phyloP scores from a whole-genome alignment of 1,140 invertebrate species.

The Phocides pigmalion region DNA sequence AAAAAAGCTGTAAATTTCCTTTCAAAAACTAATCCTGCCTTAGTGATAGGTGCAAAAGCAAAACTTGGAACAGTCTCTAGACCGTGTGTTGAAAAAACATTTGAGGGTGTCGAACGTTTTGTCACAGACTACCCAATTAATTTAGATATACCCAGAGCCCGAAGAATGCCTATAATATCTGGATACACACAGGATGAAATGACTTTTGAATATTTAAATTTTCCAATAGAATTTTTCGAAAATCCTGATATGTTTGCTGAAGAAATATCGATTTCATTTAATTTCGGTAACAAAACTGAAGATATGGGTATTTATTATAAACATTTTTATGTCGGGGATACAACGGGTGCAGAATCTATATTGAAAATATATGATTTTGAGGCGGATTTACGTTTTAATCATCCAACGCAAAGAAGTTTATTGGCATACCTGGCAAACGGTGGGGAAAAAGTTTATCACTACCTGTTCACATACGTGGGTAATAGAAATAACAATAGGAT shows the following conservation, averaged over 20 bases:
- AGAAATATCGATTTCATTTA: not conserved
- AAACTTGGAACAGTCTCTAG: not conserved
- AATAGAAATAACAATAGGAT: not conserved
- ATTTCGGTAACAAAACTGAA: not conserved
- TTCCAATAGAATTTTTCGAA: not conserved
- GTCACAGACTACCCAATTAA: not conserved
- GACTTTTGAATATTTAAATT: not conserved
- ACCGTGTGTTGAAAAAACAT: not conserved
- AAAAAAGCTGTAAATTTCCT: slow-evolving; percentile 14
- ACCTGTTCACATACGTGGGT: slow-evolving; percentile 7
- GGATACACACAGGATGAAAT: not conserved
- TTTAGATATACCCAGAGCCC: not conserved
- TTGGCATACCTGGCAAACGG: not conserved
- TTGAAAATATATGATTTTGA: slow-evolving; percentile 14
- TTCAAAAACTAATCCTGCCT: not conserved
- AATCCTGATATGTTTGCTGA: not conserved
- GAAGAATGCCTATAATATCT: not conserved
- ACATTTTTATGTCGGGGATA: slow-evolving; percentile 5
- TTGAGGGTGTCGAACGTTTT: not conserved
- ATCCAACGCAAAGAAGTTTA: slow-evolving; percentile 9
- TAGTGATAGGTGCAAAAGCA: not conserved
- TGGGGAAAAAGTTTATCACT: not conserved
- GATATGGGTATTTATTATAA: not conserved
- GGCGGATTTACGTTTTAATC: slow-evolving; percentile 12
- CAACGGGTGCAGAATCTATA: not conserved